Evolutionary conservation across 2,113 vertebrate genomes (phyloP).

Genomic region (Atrichornis clamosus): DNA sequence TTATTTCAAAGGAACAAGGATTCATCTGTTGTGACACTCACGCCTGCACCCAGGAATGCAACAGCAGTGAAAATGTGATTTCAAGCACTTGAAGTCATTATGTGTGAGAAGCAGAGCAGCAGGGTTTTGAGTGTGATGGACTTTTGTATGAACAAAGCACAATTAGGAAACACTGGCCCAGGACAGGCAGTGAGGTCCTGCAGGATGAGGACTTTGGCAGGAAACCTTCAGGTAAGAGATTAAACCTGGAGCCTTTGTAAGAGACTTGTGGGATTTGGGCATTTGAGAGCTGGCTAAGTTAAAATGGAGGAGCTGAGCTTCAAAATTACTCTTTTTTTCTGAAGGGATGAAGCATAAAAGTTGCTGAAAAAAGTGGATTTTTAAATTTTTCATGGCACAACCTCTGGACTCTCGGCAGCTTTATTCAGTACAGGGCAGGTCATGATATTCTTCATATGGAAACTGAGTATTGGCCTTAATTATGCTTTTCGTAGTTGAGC

Average conservation of each 20-base stretch:
- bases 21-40: no score
- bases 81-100: neutral
- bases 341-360: neutral
- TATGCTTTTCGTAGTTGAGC: neutral
- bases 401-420: neutral
- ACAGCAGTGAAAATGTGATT: no score
- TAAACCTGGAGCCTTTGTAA: neutral
- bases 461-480: neutral
- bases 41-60: no score
- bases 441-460: fast-evolving
- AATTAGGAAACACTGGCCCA: neutral
- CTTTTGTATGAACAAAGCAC: neutral
- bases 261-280: fast-evolving
- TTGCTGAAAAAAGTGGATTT: neutral
- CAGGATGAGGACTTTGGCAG: neutral
- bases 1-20: no score
- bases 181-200: fast-evolving
- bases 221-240: neutral
- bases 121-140: neutral
- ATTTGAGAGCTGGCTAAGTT: neutral
- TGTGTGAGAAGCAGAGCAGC: neutral
- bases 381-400: neutral
- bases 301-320: neutral
- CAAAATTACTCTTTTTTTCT: neutral
- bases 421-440: no score